Evolutionary conservation across 2,113 vertebrate species (phyloP), one percentile per base, ranked within the genome.

Genomic region (Aspidoscelis tigris): DNA sequence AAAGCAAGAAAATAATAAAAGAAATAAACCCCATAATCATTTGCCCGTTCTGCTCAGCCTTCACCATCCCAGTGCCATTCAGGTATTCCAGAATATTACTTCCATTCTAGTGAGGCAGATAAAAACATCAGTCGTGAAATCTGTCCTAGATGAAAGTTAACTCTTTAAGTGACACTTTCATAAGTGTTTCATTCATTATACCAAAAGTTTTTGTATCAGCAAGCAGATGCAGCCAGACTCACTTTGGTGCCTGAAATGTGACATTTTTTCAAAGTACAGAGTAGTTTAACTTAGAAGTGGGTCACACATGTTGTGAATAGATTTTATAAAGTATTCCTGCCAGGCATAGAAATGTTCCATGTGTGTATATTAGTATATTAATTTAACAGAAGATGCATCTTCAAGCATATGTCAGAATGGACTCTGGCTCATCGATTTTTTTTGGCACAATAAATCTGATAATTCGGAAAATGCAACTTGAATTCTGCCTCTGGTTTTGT

Each of bases 191-290:
- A 61, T 73, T 77, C 86, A 58, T 22, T 70, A 22, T 16, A 33
- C 33, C 53, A 53, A 21, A 70, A 80, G 65, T n/a, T 3, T 68
- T 80, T 80, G 16, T 18, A 70, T 50, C 18, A 26, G 26, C 66
- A 11, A 70, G 24, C 50, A 50, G 47, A 80, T 18, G 26, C 1
- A 2, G 44, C 14, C 18, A 53, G 78, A 53, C 3, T 50, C 78
- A 21, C 44, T 50, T 64, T 80, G 20, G 24, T 33, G n/a, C 33
- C 12, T 26, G 5, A 43, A 33, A 7, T 44, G 33, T 47, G 22
- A 22, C 21, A 2, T 11, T 89, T n/a, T 33, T 50, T 71, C 66
- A 73, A 82, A 82, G 50, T 75, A 76, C 50, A 76, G 50, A 33
- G 58, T 61, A 61, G 55, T 43, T 7, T 16, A 6, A 43, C 16